Evolutionary conservation across 2,113 vertebrate genomes (phyloP).

Genomic region (Lasiurus cinereus): DNA sequence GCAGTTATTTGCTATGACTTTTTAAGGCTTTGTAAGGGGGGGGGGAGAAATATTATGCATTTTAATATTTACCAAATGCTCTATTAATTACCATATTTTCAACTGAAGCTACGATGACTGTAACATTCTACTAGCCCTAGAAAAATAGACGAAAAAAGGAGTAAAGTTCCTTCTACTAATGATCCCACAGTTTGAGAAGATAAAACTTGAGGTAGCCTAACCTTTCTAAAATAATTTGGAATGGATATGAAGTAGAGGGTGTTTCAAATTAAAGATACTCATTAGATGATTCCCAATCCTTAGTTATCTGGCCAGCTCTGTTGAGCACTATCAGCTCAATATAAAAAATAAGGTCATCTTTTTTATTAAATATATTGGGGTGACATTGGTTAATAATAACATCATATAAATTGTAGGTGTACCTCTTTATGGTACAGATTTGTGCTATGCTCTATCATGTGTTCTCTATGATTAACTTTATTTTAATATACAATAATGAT

Average conservation of each 20-base stretch:
- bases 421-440: not conserved
- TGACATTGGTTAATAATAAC: not conserved
- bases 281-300: not conserved
- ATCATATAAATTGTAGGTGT: not conserved
- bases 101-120: not conserved
- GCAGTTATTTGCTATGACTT: not conserved
- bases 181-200: not conserved
- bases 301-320: not conserved
- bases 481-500: not conserved
- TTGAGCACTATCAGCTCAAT: not conserved
- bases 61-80: not conserved
- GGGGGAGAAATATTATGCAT: not conserved
- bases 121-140: not conserved
- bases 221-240: not conserved
- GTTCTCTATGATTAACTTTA: not conserved
- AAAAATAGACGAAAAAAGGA: not conserved
- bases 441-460: too few species aligned
- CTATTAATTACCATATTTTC: not conserved
- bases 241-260: not conserved
- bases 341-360: not conserved
- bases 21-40: not conserved
- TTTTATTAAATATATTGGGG: not conserved
- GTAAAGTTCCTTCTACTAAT: not conserved
- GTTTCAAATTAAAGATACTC: not conserved
- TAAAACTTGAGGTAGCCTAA: not conserved